phyloP scores from a whole-genome alignment of 2,113 vertebrate species.

The Mesembrinibis cayennensis region DNA sequence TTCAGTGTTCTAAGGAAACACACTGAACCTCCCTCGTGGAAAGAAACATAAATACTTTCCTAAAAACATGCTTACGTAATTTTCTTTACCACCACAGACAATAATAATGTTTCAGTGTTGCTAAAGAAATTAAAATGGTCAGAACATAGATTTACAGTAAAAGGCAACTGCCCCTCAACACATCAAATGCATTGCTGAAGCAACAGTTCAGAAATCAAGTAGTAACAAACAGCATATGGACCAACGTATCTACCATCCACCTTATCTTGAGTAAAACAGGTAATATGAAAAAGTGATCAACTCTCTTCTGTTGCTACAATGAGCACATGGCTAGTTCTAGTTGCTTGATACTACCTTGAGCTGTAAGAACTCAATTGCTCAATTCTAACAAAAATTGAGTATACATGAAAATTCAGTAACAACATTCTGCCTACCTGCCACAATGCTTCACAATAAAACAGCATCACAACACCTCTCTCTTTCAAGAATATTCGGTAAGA shows the following conservation, averaged over 20 bases:
- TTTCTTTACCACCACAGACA: neutral
- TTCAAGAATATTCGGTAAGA: neutral
- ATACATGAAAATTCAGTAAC: neutral
- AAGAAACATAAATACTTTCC: neutral
- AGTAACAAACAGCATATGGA: neutral
- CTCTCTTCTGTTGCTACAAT: neutral
- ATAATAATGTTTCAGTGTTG: neutral
- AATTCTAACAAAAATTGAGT: neutral
- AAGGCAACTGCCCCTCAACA: neutral
- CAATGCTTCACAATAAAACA: neutral
- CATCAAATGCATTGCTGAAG: neutral
- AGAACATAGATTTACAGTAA: neutral
- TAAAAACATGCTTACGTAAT: neutral
- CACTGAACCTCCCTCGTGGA: neutral
- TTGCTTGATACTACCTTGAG: neutral
- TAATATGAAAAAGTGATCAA: neutral
- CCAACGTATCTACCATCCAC: neutral
- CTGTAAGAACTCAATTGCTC: neutral
- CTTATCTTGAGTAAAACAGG: neutral
- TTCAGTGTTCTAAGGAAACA: neutral
- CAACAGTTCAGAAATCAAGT: neutral
- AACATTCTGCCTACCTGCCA: neutral
- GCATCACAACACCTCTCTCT: neutral
- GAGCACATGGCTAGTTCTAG: neutral
- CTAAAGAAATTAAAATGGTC: neutral